Evolutionary conservation across 2,888 invertebrate species (phyloP).

Genomic region (Folsomia manolachei): DNA sequence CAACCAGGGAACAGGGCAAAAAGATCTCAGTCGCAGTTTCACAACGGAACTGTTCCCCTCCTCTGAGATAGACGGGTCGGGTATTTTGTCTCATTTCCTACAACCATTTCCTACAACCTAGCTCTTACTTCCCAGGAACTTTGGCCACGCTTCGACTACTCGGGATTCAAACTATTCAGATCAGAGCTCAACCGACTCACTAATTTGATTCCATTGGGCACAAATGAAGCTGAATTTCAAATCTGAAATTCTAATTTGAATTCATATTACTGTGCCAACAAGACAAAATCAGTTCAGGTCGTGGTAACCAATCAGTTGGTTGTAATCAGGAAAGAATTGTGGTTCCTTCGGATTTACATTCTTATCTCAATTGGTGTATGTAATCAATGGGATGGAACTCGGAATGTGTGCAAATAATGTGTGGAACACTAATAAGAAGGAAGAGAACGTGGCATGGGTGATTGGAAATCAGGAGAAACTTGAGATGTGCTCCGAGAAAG

Average conservation of each 20-base stretch:
- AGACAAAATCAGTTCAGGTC: background rate
- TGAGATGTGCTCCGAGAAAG: background rate
- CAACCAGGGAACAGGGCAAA: background rate
- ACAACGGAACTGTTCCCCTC: background rate
- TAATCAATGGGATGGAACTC: no score
- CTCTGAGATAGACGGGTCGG: no score
- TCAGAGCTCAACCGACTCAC: background rate
- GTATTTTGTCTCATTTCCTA: background rate
- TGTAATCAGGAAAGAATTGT: background rate
- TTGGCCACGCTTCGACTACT: background rate
- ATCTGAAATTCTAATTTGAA: background rate
- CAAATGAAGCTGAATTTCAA: background rate
- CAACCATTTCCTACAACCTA: background rate
- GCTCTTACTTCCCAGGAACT: background rate
- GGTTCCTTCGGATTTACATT: background rate
- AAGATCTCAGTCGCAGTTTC: background rate
- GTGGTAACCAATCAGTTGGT: background rate
- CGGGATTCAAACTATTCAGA: background rate
- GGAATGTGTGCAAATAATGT: background rate
- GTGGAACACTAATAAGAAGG: no score
- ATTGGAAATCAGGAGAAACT: background rate
- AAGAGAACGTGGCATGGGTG: background rate
- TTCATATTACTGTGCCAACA: background rate
- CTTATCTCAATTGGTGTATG: background rate
- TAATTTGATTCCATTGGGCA: background rate